phyloP scores from a whole-genome alignment of 2,797 vertebrate genomes.

The Catamblyrhynchus diadema region DNA sequence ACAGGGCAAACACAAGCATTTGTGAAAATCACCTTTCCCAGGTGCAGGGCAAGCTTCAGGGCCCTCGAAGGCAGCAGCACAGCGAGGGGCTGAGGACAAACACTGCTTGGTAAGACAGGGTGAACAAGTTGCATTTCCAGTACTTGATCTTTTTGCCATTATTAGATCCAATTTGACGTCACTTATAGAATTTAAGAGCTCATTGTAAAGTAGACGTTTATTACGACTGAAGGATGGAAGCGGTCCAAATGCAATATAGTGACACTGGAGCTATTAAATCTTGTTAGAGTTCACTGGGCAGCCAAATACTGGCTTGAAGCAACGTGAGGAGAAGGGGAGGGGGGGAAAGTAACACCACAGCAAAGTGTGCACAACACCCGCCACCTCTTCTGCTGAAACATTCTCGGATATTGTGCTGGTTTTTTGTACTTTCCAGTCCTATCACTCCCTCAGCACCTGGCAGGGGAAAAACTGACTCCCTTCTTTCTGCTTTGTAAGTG shows the following conservation, averaged over 20 bases:
- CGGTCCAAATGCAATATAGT: constrained; percentile 35
- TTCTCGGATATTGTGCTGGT: neutral
- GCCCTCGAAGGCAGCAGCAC: neutral
- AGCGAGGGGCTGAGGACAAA: neutral
- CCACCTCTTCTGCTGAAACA: neutral
- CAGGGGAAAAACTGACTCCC: neutral
- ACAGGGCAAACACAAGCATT: neutral
- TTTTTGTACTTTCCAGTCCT: neutral
- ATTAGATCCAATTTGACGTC: constrained; percentile 72
- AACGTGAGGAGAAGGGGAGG: neutral
- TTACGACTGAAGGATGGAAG: constrained; percentile 59
- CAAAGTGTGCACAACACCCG: neutral
- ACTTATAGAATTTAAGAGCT: constrained; percentile 60
- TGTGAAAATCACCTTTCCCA: neutral
- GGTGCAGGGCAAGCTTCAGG: neutral
- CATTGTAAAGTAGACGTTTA: constrained; percentile 45
- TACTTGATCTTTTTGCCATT: constrained; percentile 67
- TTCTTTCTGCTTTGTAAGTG: neutral
- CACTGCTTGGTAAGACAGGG: neutral
- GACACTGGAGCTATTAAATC: constrained; percentile 50
- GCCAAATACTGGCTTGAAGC: constrained; percentile 5
- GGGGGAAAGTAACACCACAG: neutral
- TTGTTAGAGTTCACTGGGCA: constrained; percentile 43
- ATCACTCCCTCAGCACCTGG: neutral
- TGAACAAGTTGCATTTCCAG: neutral